Conservation (phyloP, 53 echinoderm and acorn worm genomes). For the Arbacia lixula region DNA sequence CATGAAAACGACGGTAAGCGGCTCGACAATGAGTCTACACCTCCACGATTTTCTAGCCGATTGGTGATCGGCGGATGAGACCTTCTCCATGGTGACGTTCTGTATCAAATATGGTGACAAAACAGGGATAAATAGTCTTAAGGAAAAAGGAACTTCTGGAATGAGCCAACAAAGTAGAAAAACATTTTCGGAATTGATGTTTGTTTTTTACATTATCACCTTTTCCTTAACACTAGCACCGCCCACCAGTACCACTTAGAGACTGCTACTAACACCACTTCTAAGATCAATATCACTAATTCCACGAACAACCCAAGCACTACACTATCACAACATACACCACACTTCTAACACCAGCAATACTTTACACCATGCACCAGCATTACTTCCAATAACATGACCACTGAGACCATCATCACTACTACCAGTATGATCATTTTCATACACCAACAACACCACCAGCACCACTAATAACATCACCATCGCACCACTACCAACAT, state of each 20-base stretch:
- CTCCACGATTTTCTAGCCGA: conserved; percentile 1
- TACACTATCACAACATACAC: background rate
- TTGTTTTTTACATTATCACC: no score
- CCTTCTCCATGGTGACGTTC: background rate
- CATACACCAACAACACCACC: background rate
- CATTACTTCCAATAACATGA: background rate
- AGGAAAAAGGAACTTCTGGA: no score
- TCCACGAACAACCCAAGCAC: background rate
- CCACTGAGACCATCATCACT: background rate
- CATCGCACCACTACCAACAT: background rate
- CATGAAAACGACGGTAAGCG: conserved; percentile 64
- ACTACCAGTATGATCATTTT: no score
- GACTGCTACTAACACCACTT: no score
- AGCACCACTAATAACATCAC: background rate
- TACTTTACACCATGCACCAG: background rate
- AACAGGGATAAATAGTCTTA: no score
- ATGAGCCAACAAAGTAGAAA: no score
- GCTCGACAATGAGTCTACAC: conserved; percentile 52
- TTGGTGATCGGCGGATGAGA: background rate
- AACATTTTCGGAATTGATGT: no score
- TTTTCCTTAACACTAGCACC: background rate
- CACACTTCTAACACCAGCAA: background rate
- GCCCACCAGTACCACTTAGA: no score
- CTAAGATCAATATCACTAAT: background rate
- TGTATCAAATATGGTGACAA: no score